phyloP scores from a whole-genome alignment of 1,140 invertebrate species.

The Meloidogyne exigua region DNA sequence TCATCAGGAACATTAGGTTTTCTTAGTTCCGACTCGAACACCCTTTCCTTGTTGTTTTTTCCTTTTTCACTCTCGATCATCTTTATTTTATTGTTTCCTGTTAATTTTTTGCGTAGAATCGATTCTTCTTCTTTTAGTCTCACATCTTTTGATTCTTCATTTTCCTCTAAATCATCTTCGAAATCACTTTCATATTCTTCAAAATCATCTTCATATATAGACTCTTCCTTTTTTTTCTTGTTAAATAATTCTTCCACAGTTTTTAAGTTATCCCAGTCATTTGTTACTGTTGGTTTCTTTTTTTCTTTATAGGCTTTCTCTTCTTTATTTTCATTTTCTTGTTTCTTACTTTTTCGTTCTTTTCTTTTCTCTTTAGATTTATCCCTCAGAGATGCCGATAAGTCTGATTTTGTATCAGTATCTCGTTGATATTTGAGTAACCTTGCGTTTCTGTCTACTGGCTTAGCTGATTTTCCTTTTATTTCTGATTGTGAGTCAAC shows the following conservation, averaged over 20 bases:
- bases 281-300: not conserved
- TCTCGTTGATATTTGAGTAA: not conserved
- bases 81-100: not conserved
- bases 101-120: not conserved
- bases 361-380: not conserved
- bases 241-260: not conserved
- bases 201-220: constrained; percentile 26
- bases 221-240: not conserved
- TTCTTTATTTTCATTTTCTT: constrained; percentile 11
- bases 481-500: not conserved
- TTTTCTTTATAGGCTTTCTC: not conserved
- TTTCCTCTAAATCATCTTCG: constrained; percentile 12
- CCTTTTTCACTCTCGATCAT: not conserved
- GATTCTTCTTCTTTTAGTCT: not conserved
- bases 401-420: not conserved
- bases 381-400: not conserved
- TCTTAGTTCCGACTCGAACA: not conserved
- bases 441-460: not conserved
- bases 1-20: not conserved
- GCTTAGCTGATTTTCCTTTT: not conserved
- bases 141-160: not conserved
- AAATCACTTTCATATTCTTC: constrained; percentile 33
- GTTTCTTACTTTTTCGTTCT: not conserved
- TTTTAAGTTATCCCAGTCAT: not conserved
- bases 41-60: not conserved